Conservation (phyloP, 2,888 invertebrate genomes). For the Spilosoma lubricipeda region DNA sequence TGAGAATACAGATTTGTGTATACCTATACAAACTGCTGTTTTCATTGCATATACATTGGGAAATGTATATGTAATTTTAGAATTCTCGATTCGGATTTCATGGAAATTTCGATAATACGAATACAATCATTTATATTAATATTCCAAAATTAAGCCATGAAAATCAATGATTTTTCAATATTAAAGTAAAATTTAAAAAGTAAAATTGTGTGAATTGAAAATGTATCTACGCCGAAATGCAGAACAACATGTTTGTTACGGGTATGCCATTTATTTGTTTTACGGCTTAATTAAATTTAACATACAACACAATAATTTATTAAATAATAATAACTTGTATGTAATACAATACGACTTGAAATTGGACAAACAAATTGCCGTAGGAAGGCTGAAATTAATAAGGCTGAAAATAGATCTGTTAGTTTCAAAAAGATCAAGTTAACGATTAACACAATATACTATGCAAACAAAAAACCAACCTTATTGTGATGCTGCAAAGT, state of each 20-base stretch:
- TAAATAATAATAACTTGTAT: background rate
- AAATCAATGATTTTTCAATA: background rate
- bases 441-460: too few species aligned
- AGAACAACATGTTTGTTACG: background rate
- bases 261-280: background rate
- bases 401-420: too few species aligned
- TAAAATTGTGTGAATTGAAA: background rate
- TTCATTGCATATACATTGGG: too few species aligned
- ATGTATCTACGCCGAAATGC: background rate
- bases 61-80: background rate
- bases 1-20: background rate
- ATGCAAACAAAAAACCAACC: too few species aligned
- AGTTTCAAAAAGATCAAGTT: too few species aligned
- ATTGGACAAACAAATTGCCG: too few species aligned
- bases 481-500: too few species aligned
- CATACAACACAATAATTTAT: too few species aligned
- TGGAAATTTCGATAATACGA: background rate
- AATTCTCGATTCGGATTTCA: background rate
- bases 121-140: background rate
- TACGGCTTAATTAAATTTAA: background rate
- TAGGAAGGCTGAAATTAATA: too few species aligned
- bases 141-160: background rate
- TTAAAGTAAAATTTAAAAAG: too few species aligned
- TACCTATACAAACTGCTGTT: background rate
- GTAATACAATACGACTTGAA: too few species aligned